A percentile compares a stretch with the other conserved stretches of the same genome.
These are phyloP conservation scores for Acrocephalus kingi DNA, from an alignment of 2,113 vertebrate species.

Conservation along the genomic window DNA sequence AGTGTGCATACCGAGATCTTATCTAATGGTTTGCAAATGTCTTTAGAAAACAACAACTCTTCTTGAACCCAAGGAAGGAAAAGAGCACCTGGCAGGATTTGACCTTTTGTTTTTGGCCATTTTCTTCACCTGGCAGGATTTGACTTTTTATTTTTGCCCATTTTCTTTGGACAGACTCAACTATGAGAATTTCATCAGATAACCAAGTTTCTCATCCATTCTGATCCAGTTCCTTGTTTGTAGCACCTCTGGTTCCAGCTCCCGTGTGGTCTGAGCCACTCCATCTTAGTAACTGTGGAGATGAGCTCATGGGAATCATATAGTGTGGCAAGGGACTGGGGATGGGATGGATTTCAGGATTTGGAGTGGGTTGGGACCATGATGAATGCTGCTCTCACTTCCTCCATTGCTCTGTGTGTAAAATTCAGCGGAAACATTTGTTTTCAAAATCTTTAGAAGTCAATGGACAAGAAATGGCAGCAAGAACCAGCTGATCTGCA, in stretches of 20 bases:
- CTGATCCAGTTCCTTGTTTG: not conserved
- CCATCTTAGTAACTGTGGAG: rapidly evolving
- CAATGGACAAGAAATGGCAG: not conserved
- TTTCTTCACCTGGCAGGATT: constrained; percentile 16
- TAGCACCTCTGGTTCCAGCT: not conserved
- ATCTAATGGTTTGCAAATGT: not conserved
- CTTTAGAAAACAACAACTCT: constrained; percentile 6
- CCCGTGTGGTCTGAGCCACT: rapidly evolving
- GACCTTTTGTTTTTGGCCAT: not conserved
- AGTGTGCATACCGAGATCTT: not conserved
- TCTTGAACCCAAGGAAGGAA: constrained; percentile 25
- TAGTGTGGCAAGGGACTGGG: not conserved
- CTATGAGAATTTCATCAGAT: not conserved
- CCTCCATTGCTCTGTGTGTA: not conserved
- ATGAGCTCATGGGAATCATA: not conserved
- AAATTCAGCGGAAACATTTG: not conserved
- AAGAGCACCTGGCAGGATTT: constrained; percentile 35
- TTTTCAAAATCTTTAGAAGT: not conserved
- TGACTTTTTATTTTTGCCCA: not conserved
- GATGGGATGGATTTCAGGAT: not conserved
- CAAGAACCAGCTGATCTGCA: not conserved
- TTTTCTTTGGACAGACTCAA: not conserved
- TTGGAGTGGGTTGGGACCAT: not conserved
- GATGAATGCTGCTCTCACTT: not conserved
- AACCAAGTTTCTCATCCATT: not conserved